Evolutionary conservation across 2,113 vertebrate genomes (phyloP), one percentile per base, ranked within the genome.

Genomic region (Dermatemys mawii): DNA sequence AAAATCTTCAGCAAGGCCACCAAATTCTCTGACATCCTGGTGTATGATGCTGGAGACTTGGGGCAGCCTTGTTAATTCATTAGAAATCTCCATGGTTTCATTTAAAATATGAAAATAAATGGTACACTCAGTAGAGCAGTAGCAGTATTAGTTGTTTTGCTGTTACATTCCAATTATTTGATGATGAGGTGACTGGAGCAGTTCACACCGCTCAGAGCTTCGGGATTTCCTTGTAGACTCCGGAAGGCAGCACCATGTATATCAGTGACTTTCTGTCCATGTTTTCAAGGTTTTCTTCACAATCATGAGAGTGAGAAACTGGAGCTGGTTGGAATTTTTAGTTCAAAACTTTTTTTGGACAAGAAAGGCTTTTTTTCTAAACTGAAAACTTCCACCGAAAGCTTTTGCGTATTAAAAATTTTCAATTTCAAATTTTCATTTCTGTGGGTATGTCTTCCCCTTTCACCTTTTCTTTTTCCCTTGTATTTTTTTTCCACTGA

Each of bases 261-360:
- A n/a, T 19, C 32, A 4, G 60, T 19, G 57, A 35, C 16, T 16
- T n/a, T n/a, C 35, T 67, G 16, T 19, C 35, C 16, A 8, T 10
- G 35, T 19, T 63, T 63, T 63, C 32, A 63, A 63, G 16, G 35
- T 35, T 67, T 67, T 67, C 16, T 57, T 79, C 5, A 0, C 35
- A 24, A 27, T 8, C 50, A 8, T 3, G 19, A 1, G 57, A 48
- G n/a, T 7, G 5, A 41, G 7, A 3, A 4, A 0, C 49, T 73
- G 5, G 17, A n/a, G 44, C 24, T 86, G 49, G 26, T 54, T 21
- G n/a, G 1, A 38, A 60, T 35, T 60, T 67, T 94, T 1, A 0
- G 49, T 88, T 81, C 19, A 4, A 60, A 79, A 63, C 8, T 1
- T 2, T 3, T 55, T 91, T 53, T 38, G 35, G n/a, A 48, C 14